phyloP scores from a whole-genome alignment of 2,797 vertebrate species.

The Peromyscus eremicus region DNA sequence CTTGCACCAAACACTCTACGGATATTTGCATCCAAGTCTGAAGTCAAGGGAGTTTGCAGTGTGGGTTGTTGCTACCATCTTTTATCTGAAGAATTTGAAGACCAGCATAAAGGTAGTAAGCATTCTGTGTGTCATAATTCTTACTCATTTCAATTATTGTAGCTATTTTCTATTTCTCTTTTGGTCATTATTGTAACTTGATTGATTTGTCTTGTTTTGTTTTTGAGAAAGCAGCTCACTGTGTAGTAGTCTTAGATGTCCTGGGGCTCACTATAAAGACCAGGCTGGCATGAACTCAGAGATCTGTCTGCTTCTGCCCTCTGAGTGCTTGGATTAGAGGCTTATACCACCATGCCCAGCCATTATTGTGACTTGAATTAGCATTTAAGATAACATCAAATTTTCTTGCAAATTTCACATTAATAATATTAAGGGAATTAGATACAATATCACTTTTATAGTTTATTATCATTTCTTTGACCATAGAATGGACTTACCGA shows the following conservation, averaged over 20 bases:
- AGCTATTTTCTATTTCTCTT: conserved; percentile 50
- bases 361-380: conserved; percentile 37
- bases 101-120: conserved; percentile 86
- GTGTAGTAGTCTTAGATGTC: neutral
- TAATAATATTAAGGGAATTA: conserved; percentile 7
- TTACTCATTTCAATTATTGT: conserved; percentile 72
- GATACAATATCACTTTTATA: neutral
- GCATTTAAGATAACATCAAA: conserved; percentile 28
- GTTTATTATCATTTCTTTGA: conserved; percentile 42
- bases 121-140: conserved; percentile 36
- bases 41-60: conserved; percentile 96
- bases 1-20: conserved; percentile 92
- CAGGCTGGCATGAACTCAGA: neutral
- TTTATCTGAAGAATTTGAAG: conserved; percentile 92
- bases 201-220: conserved; percentile 8
- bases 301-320: neutral
- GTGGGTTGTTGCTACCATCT: conserved; percentile 94
- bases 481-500: conserved; percentile 36
- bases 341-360: neutral
- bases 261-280: neutral
- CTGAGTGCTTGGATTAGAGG: neutral
- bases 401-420: conserved; percentile 32
- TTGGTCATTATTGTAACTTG: neutral
- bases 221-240: neutral
- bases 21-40: conserved; percentile 94